Evolutionary conservation across 2,797 vertebrate genomes (phyloP), one percentile per base, ranked within the genome.

Genomic region (Bovichtus variegatus): DNA sequence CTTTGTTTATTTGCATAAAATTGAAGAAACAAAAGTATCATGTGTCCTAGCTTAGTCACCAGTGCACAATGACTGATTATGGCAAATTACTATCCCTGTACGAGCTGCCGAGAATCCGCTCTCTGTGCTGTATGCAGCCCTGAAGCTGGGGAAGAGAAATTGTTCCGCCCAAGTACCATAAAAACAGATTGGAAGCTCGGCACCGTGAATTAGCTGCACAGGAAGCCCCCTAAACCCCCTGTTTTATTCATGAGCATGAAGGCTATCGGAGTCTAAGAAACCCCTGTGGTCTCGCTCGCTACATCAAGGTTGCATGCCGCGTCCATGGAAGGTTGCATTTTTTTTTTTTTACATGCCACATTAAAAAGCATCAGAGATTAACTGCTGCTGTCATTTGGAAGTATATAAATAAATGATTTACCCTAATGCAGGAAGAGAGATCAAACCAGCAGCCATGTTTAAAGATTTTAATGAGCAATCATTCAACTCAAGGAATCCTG

Each of bases 191-290:
- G 93, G 91, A 93, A 90, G 87, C 92, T 91, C 87, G 25, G 92
- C 93, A 89, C 84, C 93, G 90, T 91, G 92, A 94, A 94, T 95
- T 95, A 95, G 93, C 92, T 89, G 92, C 95, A 94, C 93, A 93
- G 93, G 93, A 95, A 95, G 93, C 93, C 93, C 91, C 93, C 93
- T 95, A 95, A 95, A 96, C 93, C 94, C 92, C 86, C 85, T 95
- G 93, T 95, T 96, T 96, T 95, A 96, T 96, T 96, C 95, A 96
- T 95, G 94, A 95, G 93, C 94, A 92, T 94, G 91, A 94, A 94
- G 92, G 89, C 94, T 95, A 93, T 94, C 90, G 85, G 84, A 92
- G 90, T 87, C 85, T 87, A 91, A 94, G 92, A 96, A 96, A 95
- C 94, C 95, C 95, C 95, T 89, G 93, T 94, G 94, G 95, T 95